These are phyloP conservation scores for Sarcophilus harrisii DNA, from an alignment of 2,797 vertebrate genomes.

Conservation along the genomic window DNA sequence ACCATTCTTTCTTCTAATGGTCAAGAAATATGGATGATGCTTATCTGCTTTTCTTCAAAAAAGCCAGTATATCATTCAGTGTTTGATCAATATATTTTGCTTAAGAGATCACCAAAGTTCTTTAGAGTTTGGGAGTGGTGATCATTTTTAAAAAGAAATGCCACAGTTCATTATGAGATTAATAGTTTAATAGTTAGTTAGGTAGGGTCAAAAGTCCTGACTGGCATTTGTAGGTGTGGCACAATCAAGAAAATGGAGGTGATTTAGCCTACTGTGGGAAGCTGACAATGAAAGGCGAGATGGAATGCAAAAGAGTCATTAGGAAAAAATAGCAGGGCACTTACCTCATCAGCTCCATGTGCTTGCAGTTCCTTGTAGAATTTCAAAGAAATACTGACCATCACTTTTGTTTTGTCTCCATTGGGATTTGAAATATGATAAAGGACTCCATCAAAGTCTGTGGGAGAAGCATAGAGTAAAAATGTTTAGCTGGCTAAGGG, in stretches of 20 bases:
- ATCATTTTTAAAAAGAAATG: background rate
- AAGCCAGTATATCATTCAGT: background rate
- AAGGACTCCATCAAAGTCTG: constrained; percentile 99
- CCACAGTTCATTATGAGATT: background rate
- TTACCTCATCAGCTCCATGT: constrained; percentile 97
- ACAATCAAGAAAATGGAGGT: background rate
- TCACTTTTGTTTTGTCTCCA: constrained; percentile 98
- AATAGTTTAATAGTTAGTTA: background rate
- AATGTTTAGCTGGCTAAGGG: constrained; percentile 24
- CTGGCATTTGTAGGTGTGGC: background rate
- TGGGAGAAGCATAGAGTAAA: constrained; percentile 65
- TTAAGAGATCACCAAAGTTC: constrained; percentile 44
- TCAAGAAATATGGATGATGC: constrained; percentile 2
- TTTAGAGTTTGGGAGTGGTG: constrained; percentile 38
- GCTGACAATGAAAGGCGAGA: constrained; percentile 1
- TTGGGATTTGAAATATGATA: constrained; percentile 99
- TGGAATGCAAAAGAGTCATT: constrained; percentile 26
- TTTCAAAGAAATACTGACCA: constrained; percentile 99
- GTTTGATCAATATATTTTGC: constrained; percentile 11
- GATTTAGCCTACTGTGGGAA: background rate
- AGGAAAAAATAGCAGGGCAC: constrained; percentile 60
- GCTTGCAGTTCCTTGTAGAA: constrained; percentile 99
- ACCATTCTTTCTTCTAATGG: constrained; percentile 29
- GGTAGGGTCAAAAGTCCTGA: background rate
- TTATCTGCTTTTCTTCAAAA: constrained; percentile 17